Evolutionary conservation across 2,888 invertebrate species (phyloP).

Genomic region (Pherbina coryleti): DNA sequence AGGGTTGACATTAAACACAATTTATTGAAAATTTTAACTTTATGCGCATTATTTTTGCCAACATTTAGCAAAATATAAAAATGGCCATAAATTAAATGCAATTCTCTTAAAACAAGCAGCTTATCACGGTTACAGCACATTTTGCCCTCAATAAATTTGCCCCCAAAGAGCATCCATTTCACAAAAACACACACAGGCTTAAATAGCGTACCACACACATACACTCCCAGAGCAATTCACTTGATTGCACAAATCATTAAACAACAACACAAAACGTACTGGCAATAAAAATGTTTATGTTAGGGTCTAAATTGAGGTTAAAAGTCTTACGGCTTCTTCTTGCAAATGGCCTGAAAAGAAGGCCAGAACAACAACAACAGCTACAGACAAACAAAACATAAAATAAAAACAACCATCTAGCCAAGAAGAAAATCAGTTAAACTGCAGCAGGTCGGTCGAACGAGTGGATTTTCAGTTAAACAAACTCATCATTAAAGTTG

Average conservation of each 20-base stretch:
- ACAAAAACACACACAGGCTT: neutral
- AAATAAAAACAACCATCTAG: neutral
- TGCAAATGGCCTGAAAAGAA: slow-evolving; percentile 14
- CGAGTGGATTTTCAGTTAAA: neutral
- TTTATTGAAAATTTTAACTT: neutral
- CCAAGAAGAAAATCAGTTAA: neutral
- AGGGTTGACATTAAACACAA: neutral
- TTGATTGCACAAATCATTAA: slow-evolving; percentile 28
- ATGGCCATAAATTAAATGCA: neutral
- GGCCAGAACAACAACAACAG: neutral
- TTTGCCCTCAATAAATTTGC: neutral
- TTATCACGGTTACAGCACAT: neutral
- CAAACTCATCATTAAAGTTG: neutral
- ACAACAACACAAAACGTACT: slow-evolving; percentile 10
- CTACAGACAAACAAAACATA: neutral
- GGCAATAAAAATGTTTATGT: slow-evolving; percentile 32
- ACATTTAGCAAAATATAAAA: neutral
- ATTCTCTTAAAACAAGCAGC: neutral
- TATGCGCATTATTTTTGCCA: neutral
- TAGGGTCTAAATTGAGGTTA: slow-evolving; percentile 53
- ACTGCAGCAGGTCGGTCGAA: neutral
- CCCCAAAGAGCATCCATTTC: neutral
- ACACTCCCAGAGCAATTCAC: slow-evolving; percentile 16
- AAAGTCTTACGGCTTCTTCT: slow-evolving; percentile 51
- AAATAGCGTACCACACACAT: neutral